Evolutionary conservation across 1,140 invertebrate species (phyloP).

Genomic region (Drosophila ohnishii): DNA sequence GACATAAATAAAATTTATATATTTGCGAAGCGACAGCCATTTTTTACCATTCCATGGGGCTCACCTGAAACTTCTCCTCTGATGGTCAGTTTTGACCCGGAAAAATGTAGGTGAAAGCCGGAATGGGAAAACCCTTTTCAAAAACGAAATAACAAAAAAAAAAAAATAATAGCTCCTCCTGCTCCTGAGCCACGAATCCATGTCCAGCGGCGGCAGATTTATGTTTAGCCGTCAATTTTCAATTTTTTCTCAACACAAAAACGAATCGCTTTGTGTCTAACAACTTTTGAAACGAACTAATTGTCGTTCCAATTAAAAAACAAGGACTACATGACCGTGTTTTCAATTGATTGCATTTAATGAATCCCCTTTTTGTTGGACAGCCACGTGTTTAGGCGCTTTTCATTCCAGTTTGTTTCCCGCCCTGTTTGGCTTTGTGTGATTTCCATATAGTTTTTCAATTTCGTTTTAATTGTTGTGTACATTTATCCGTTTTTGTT

Average conservation of each 20-base stretch:
- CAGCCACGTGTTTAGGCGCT: constrained; percentile 42
- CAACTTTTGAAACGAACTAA: constrained; percentile 42
- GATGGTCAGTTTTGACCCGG: constrained; percentile 10
- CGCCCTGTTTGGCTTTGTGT: constrained; percentile 44
- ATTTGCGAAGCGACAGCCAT: constrained; percentile 46
- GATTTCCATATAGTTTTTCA: constrained; percentile 39
- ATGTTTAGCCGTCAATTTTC: constrained; percentile 54
- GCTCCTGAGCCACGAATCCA: background rate
- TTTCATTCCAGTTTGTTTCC: constrained; percentile 6
- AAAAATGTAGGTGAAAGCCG: constrained; percentile 21
- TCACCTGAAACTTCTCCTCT: constrained; percentile 40
- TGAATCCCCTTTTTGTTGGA: constrained; percentile 10
- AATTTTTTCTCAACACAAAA: constrained; percentile 38
- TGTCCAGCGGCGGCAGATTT: constrained; percentile 52
- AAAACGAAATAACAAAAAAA: constrained; percentile 40
- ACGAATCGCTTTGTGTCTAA: constrained; percentile 18
- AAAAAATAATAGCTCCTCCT: constrained; percentile 52
- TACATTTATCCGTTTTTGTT: constrained; percentile 10
- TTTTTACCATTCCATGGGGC: constrained; percentile 27
- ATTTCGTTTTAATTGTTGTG: constrained; percentile 36
- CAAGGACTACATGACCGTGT: constrained; percentile 8
- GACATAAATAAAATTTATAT: constrained; percentile 58
- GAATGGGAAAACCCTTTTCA: constrained; percentile 68
- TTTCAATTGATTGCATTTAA: constrained; percentile 33
- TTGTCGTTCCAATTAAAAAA: constrained; percentile 43